Conservation (phyloP, 2,797 vertebrate genomes). For the Pseudocheirus occidentalis region DNA sequence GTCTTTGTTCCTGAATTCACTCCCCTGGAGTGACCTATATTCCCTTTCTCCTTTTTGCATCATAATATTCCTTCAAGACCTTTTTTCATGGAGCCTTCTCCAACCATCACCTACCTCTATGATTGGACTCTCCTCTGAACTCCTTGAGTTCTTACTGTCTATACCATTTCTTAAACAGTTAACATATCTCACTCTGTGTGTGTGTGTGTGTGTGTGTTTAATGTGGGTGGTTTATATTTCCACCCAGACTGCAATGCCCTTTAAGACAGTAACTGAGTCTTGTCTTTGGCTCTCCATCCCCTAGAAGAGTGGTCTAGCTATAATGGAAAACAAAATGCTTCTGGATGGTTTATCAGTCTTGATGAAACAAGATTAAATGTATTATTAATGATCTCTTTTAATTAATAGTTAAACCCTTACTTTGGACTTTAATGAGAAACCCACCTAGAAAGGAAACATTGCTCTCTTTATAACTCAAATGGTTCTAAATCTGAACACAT, state of each 20-base stretch:
- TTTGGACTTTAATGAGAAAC: conserved; percentile 22
- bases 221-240: not conserved
- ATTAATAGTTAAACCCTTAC: conserved; percentile 42
- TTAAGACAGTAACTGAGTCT: not conserved
- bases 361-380: conserved; percentile 31
- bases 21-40: not conserved
- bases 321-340: not conserved
- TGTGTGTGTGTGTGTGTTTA: not conserved
- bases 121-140: not conserved
- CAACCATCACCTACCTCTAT: not conserved
- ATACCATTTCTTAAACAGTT: not conserved
- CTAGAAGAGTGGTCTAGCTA: not conserved
- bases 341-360: not conserved
- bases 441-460: not conserved
- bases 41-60: not conserved
- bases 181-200: not conserved
- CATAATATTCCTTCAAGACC: not conserved
- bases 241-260: not conserved
- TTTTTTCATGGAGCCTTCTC: not conserved
- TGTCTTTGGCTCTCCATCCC: not conserved
- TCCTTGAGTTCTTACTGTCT: not conserved
- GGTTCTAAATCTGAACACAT: conserved; percentile 46
- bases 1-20: not conserved
- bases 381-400: conserved; percentile 44
- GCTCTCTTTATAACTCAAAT: conserved; percentile 48